phyloP scores from a whole-genome alignment of 2,113 vertebrate species.

The Falco punctatus region DNA sequence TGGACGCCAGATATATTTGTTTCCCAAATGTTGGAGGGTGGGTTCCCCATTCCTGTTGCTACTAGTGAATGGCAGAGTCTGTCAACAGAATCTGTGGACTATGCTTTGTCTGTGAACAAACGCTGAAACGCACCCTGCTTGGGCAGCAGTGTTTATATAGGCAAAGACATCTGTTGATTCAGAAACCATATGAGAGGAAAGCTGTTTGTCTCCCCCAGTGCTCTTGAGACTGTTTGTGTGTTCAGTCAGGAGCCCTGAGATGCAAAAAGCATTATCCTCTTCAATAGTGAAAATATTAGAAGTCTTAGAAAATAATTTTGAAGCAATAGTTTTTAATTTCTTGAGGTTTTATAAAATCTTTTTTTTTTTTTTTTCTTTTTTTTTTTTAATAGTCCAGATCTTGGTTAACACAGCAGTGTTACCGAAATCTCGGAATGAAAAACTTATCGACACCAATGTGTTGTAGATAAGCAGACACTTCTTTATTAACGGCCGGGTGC shows the following conservation, averaged over 20 bases:
- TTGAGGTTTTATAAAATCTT: neutral
- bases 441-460: too few species aligned
- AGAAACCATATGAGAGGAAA: neutral
- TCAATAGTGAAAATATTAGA: neutral
- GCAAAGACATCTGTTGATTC: neutral
- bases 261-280: neutral
- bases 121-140: neutral
- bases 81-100: neutral
- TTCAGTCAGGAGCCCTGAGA: neutral
- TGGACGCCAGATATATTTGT: neutral
- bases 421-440: too few species aligned
- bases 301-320: neutral
- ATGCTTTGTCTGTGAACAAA: neutral
- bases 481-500: too few species aligned
- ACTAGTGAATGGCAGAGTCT: neutral
- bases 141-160: neutral
- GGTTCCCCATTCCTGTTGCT: neutral
- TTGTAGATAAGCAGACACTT: too few species aligned
- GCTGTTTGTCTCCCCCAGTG: accelerated
- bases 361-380: neutral
- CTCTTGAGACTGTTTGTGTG: neutral
- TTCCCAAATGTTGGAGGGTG: neutral
- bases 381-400: neutral
- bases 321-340: neutral
- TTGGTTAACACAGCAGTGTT: neutral